Base-by-base conservation (phyloP, 1,140 invertebrate species). In the Steinernema feltiae region DNA sequence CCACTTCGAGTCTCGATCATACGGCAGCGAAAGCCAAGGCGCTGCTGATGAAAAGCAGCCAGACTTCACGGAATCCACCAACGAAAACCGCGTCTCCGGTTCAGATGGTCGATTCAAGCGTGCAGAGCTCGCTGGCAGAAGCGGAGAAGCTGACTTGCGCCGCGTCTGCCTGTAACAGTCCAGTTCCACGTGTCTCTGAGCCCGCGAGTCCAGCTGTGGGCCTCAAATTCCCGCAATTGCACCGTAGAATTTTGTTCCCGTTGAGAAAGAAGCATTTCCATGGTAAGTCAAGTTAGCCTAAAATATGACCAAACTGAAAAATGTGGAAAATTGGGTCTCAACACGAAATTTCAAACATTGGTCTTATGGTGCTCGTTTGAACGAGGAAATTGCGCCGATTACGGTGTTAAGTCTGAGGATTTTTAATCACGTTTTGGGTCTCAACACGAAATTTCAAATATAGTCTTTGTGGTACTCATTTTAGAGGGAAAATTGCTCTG, bases 171-270 rank as follows among this genome's bases (percentile, higher is more conserved):
- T 78, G 76, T 35, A 76, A 79, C 29, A 74, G 71, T 15, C 78
- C 78, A 24, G 70, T 83, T 27, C 83, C 83, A 17, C 32, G 81
- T n/a, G 77, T 85, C 30, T 82, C 80, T 1, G 82, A 83, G 74
- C 83, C 83, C 24, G 81, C 84, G 21, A 78, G 75, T 32, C 84
- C 84, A 7, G 84, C 84, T 30, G 31, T 85, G 30, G 81, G 85
- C n/a, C 83, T 80, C 70, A 87, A 85, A 72, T 84, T 86, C 74
- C 46, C 74, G n/a, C 76, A 81, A 30, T 73, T 77, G 1, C 78
- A 81, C 35, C 73, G 83, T 0, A 78, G 81, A 24, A 81, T 86
- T 21, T 69, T 85, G n/a, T 85, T 85, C 72, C 82, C 83, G 15
- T 69, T 85, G 21, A 73, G 81, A 30, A 83, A 84, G 48, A 73